Conservation (phyloP, 2,888 invertebrate species). For the Agrotis segetum region DNA sequence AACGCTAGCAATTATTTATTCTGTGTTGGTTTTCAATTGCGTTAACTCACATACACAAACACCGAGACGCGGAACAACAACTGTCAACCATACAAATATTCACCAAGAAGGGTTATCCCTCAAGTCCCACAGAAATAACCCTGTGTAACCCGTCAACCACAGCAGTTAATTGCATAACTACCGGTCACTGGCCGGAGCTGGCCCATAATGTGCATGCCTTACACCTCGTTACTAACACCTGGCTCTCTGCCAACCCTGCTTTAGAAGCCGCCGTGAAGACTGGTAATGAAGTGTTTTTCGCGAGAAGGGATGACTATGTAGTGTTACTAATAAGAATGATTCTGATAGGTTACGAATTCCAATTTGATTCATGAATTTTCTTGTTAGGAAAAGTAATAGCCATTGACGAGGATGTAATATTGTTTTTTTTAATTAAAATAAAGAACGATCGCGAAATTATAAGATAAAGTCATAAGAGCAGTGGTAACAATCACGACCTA, state of each 20-base stretch:
- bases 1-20: too few species aligned
- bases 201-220: slow-evolving; percentile 33
- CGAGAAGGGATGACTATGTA: slow-evolving; percentile 30
- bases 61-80: neutral
- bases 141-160: slow-evolving; percentile 9
- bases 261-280: slow-evolving; percentile 8
- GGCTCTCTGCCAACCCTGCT: slow-evolving; percentile 52
- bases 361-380: neutral
- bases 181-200: slow-evolving; percentile 45
- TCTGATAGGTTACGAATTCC: neutral
- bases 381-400: too few species aligned
- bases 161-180: slow-evolving; percentile 44
- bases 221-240: slow-evolving; percentile 49
- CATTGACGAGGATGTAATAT: too few species aligned
- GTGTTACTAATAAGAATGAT: neutral
- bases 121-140: slow-evolving; percentile 11
- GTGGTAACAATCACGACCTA: too few species aligned
- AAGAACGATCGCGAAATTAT: neutral
- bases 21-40: too few species aligned
- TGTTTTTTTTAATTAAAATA: too few species aligned
- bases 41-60: neutral
- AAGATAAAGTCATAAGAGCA: too few species aligned
- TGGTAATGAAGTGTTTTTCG: slow-evolving; percentile 35
- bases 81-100: slow-evolving; percentile 2
- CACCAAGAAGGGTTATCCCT: neutral